Evolutionary conservation across 2,113 vertebrate genomes (phyloP).

Genomic region (Tiliqua scincoides): DNA sequence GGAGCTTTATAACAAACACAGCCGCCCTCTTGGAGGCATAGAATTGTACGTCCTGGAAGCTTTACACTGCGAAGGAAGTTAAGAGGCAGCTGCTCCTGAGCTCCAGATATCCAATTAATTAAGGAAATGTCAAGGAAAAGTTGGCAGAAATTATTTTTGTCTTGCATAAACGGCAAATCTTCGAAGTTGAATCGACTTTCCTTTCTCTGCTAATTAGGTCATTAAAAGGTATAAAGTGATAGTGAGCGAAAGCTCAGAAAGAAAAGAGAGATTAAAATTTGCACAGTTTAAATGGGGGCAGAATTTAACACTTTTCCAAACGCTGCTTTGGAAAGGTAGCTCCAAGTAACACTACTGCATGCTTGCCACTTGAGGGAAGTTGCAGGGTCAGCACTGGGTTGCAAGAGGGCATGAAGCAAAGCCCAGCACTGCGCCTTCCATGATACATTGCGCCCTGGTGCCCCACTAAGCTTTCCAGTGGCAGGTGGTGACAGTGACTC

Average conservation of each 20-base stretch:
- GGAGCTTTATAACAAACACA: slow-evolving; percentile 5
- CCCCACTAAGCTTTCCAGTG: too few relatives aligned
- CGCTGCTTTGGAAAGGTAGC: too few relatives aligned
- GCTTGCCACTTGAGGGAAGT: too few relatives aligned
- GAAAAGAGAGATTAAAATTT: background rate
- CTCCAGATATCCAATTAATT: slow-evolving; percentile 29
- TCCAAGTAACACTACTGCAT: too few relatives aligned
- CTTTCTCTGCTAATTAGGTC: too few relatives aligned
- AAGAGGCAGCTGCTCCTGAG: background rate
- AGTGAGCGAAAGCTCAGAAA: background rate
- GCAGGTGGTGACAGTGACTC: too few relatives aligned
- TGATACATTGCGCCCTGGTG: too few relatives aligned
- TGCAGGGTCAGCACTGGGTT: too few relatives aligned
- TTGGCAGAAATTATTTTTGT: background rate
- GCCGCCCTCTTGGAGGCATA: slow-evolving; percentile 3
- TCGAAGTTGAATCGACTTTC: background rate
- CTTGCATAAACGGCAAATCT: slow-evolving; percentile 27
- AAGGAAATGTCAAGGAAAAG: background rate
- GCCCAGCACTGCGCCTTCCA: too few relatives aligned
- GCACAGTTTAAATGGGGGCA: background rate
- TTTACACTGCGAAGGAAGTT: slow-evolving; percentile 10
- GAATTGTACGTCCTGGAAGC: slow-evolving; percentile 3
- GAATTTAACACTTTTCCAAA: background rate
- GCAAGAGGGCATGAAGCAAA: too few relatives aligned
- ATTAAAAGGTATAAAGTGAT: background rate